Conservation (phyloP, 2,113 vertebrate species). For the Acrocephalus kingi region DNA sequence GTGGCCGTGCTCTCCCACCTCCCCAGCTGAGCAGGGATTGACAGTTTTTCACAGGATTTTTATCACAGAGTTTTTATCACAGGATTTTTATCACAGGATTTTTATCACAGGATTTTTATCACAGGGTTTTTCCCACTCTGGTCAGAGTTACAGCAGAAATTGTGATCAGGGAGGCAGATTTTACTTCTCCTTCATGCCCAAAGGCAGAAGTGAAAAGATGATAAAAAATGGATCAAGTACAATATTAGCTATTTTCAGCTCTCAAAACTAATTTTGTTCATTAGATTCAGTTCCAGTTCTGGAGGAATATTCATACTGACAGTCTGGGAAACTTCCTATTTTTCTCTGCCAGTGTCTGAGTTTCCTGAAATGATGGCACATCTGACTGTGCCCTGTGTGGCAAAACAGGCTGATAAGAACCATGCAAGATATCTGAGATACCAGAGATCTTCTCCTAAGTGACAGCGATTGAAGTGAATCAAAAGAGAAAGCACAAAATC, state of each 20-base stretch:
- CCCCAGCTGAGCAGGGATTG: not conserved
- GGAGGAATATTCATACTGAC: not conserved
- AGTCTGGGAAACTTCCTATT: not conserved
- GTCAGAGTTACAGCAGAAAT: not conserved
- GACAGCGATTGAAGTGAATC: not conserved
- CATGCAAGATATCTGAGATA: not conserved
- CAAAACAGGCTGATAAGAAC: not conserved
- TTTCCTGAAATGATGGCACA: not conserved
- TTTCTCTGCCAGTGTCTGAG: not conserved
- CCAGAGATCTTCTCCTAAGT: not conserved
- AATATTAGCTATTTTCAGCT: not conserved
- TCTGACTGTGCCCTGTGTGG: not conserved
- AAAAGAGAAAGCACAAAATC: not conserved
- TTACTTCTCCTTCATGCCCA: slow-evolving; percentile 44
- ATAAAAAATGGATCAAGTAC: not conserved
- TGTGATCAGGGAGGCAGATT: not conserved
- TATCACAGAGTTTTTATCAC: not conserved
- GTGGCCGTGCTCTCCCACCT: accelerated
- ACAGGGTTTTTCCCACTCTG: not conserved
- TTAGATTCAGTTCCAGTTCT: slow-evolving; percentile 49
- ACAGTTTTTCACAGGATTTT: not conserved
- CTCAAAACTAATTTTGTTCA: not conserved
- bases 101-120: not conserved
- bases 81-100: not conserved
- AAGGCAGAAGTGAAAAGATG: slow-evolving; percentile 57